Evolutionary conservation across 2,113 vertebrate species (phyloP).

Genomic region (Proteles cristata): DNA sequence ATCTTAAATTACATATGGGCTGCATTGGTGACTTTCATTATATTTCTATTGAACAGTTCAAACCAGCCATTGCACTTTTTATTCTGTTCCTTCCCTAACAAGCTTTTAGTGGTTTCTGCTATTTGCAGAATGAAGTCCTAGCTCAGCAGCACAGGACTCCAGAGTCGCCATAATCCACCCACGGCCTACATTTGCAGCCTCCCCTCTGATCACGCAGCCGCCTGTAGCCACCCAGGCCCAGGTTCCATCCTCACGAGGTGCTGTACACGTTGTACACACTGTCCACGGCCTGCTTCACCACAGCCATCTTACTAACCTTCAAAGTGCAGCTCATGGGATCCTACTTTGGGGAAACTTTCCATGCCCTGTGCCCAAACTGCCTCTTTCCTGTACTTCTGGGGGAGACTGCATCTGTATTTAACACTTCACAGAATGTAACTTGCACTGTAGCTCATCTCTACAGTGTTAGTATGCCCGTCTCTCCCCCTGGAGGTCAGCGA

Average conservation of each 20-base stretch:
- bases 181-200: neutral
- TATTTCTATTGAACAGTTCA: neutral
- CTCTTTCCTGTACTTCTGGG: neutral
- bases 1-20: neutral
- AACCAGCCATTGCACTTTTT: neutral
- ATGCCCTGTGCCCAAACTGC: neutral
- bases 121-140: neutral
- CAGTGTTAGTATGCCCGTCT: neutral
- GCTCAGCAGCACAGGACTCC: neutral
- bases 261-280: accelerated
- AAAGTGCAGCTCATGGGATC: neutral
- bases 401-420: neutral
- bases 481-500: neutral
- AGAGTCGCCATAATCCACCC: neutral
- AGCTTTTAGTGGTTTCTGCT: neutral
- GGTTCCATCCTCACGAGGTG: accelerated
- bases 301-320: neutral
- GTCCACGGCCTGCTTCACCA: neutral
- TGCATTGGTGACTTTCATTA: neutral
- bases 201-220: neutral
- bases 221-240: neutral
- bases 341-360: neutral
- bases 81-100: neutral
- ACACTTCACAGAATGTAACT: neutral
- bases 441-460: neutral